Percentiles rank a stretch among this genome's conserved stretches.
These are phyloP conservation scores for Toxotes jaculatrix DNA, from an alignment of 2,113 vertebrate species.

Conservation along the genomic window DNA sequence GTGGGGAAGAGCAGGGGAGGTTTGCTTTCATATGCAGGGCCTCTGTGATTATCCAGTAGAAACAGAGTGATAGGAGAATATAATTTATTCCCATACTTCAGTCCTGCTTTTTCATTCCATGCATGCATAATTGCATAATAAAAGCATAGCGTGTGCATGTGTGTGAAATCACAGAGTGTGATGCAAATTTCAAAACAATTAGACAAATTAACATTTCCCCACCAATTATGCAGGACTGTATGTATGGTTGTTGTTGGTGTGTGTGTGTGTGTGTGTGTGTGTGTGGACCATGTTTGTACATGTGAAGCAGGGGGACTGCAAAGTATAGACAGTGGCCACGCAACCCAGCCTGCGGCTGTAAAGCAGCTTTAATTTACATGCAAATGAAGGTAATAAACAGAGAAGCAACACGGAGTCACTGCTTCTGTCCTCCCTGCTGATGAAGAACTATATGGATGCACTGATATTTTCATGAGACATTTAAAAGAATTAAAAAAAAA, in stretches of 20 bases:
- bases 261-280: conserved; percentile 66
- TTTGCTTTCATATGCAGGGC: not conserved
- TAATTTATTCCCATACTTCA: conserved; percentile 40
- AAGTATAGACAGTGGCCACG: conserved; percentile 80
- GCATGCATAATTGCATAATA: conserved; percentile 45
- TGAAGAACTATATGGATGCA: conserved; percentile 55
- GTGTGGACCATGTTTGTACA: conserved; percentile 2
- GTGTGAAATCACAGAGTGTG: conserved; percentile 42
- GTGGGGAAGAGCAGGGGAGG: not conserved
- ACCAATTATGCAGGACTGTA: conserved; percentile 82
- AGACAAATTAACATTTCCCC: conserved; percentile 85
- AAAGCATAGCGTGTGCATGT: conserved; percentile 18
- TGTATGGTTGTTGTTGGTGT: conserved; percentile 76
- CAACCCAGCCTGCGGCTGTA: conserved; percentile 88
- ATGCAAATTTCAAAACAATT: conserved; percentile 81
- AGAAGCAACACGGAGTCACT: conserved; percentile 87
- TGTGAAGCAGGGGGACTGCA: conserved; percentile 84
- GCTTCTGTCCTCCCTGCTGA: conserved; percentile 83
- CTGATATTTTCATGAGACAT: not conserved
- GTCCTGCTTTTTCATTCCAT: not conserved
- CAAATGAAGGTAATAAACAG: conserved; percentile 93
- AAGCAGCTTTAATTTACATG: conserved; percentile 94
- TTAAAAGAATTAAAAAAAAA: not conserved
- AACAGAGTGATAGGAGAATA: not conserved
- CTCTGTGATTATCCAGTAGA: conserved; percentile 28